Base-by-base conservation (phyloP, 2,888 invertebrate species). In the Temnothorax rugatulus region DNA sequence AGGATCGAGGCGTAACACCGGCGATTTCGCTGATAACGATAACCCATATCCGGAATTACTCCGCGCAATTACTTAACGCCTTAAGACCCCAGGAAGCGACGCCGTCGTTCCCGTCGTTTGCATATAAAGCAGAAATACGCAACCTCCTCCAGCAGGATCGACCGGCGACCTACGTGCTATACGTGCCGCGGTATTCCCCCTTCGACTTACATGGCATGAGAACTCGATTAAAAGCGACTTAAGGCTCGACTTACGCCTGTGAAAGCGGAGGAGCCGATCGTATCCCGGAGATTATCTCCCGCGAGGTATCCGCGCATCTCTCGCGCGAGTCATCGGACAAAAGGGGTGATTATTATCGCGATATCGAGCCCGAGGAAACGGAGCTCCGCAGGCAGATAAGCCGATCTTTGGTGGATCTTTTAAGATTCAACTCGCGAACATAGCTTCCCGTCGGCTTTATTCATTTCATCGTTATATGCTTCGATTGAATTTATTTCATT, bases 1-100 rank as follows among this genome's bases (percentile, higher is more conserved):
- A 64, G 44, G 81, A 83, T 82, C 83, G 68, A 57, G 64, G 57
- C 74, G 84, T 84, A 75, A 84, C 59, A 88, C 59, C 25, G 57
- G 25, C 50, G 86, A 87, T 83, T 66, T 82, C 41, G 57, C 81
- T 18, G 87, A 84, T 86, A 83, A 87, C 92, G 92, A 93, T 93
- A 93, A 92, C 92, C 91, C 90, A 92, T 92, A 92, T 93, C 91
- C 91, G 85, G 91, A 90, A 93, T 93, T 92, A 91, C 92, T 88
- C 84, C 84, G 88, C 87, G 89, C 92, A 93, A 93, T 93, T 93
- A 93, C 93, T 93, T 92, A 93, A 89, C 89, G 86, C 87, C 88
- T 87, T 86, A 89, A 91, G 90, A 89, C 86, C 81, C 86, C 79
- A 82, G 85, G 83, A 84, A 85, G 83, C 87, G 86, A 88, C 87